Evolutionary conservation across 2,113 vertebrate species (phyloP).

Genomic region (Prinia subflava): DNA sequence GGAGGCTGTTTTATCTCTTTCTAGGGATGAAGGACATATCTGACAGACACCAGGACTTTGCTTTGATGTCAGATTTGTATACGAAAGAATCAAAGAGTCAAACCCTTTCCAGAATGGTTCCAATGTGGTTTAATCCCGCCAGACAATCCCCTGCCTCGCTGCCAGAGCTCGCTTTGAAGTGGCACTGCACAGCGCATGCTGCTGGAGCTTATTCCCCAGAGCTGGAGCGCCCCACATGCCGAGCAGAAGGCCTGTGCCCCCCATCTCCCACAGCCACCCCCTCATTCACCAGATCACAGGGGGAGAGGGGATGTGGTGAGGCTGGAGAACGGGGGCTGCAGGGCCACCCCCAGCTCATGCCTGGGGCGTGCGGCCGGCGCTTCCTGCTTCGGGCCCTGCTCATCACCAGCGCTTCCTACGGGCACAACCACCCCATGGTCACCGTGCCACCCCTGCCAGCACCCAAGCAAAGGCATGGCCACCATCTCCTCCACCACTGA

Average conservation of each 20-base stretch:
- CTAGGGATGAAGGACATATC: constrained; percentile 67
- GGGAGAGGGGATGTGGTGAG: constrained; percentile 11
- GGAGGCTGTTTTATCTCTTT: constrained; percentile 70
- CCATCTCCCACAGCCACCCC: neutral
- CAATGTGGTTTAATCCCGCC: constrained; percentile 43
- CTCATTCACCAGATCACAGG: neutral
- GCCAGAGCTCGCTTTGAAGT: constrained; percentile 71
- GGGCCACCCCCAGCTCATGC: neutral
- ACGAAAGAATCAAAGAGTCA: constrained; percentile 67
- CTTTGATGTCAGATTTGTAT: constrained; percentile 74
- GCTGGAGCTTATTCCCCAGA: neutral
- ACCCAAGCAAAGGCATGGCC: neutral
- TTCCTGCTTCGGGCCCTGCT: neutral
- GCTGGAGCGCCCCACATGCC: neutral
- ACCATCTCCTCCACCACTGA: rapidly evolving
- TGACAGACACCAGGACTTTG: constrained; percentile 61
- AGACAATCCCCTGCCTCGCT: constrained; percentile 21
- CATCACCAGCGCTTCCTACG: rapidly evolving
- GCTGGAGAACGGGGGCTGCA: neutral
- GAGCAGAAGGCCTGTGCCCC: neutral
- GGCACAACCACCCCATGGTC: neutral
- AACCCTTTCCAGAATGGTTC: constrained; percentile 63
- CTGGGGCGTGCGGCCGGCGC: rapidly evolving
- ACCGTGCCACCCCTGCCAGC: neutral
- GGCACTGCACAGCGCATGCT: neutral